Percentiles rank a stretch among this genome's conserved stretches.
These are phyloP conservation scores for Rhynchotus rufescens DNA, from an alignment of 2,797 vertebrate species.

Conservation along the genomic window DNA sequence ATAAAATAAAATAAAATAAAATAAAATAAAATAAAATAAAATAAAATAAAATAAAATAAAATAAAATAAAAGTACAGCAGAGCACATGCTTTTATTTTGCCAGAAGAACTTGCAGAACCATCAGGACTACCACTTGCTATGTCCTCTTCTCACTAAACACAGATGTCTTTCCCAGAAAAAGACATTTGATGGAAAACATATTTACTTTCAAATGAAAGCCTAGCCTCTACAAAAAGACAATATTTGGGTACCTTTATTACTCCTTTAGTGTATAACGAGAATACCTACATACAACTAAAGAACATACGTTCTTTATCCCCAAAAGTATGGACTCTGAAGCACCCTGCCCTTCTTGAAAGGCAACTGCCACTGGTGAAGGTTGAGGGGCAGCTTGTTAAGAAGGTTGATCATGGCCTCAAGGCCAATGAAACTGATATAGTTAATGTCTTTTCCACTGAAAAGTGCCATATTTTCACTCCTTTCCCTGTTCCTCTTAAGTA, in stretches of 20 bases:
- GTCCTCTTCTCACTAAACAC: neutral
- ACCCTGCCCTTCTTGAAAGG: neutral
- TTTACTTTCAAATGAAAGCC: neutral
- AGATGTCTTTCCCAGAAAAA: neutral
- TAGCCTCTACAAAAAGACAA: neutral
- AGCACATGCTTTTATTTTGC: neutral
- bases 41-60: no score
- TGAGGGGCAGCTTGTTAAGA: neutral
- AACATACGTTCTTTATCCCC: no score
- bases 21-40: no score
- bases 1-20: no score
- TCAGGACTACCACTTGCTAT: neutral
- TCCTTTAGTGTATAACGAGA: neutral
- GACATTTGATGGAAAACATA: neutral
- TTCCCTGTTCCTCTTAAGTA: neutral
- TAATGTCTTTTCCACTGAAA: neutral
- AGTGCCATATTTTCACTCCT: neutral
- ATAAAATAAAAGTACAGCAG: neutral
- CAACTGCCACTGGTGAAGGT: neutral
- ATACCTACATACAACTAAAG: neutral
- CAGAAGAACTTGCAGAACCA: neutral
- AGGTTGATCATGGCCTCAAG: neutral
- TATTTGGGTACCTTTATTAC: neutral
- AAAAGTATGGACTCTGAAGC: neutral
- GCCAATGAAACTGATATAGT: neutral